These are phyloP conservation scores for Drosophila sp. DNA, from an alignment of 1,140 invertebrate genomes.

Conservation along the genomic window DNA sequence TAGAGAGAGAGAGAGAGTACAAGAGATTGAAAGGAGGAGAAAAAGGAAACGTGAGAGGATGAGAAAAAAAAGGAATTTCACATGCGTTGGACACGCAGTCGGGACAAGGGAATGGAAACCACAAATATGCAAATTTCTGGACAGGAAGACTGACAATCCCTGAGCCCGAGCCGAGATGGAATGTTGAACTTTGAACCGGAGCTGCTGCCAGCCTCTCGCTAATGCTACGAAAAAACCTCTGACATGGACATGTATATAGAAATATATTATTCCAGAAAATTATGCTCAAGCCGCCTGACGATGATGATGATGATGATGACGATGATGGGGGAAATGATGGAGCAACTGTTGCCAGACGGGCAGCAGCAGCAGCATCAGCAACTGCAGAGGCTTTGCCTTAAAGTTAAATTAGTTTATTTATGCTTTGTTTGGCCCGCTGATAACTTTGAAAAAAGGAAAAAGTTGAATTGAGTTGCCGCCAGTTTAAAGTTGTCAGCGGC, in stretches of 20 bases:
- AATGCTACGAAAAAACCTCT: constrained; percentile 46
- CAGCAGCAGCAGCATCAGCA: constrained; percentile 17
- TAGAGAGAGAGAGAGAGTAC: neutral
- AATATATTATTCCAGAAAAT: constrained; percentile 1
- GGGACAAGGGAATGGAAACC: constrained; percentile 36
- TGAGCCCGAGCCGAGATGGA: constrained; percentile 40
- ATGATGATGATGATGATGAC: constrained; percentile 2
- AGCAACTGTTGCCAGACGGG: constrained; percentile 32
- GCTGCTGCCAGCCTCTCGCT: constrained; percentile 33
- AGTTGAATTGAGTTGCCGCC: constrained; percentile 10
- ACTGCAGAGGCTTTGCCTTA: constrained; percentile 16
- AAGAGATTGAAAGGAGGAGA: constrained; percentile 1
- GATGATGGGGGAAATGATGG: neutral
- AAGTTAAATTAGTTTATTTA: constrained; percentile 80
- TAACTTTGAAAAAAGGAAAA: constrained; percentile 54
- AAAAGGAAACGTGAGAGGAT: constrained; percentile 32
- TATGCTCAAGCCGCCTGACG: neutral
- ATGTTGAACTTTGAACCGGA: constrained; percentile 71
- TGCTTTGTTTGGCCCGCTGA: constrained; percentile 72
- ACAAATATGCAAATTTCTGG: constrained; percentile 76
- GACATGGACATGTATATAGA: neutral
- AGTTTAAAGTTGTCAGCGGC: constrained; percentile 68
- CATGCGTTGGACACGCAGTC: constrained; percentile 64
- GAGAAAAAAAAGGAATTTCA: constrained; percentile 31
- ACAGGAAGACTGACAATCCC: constrained; percentile 59